Conservation (phyloP, 2,797 vertebrate genomes). For the Monodelphis domestica region DNA sequence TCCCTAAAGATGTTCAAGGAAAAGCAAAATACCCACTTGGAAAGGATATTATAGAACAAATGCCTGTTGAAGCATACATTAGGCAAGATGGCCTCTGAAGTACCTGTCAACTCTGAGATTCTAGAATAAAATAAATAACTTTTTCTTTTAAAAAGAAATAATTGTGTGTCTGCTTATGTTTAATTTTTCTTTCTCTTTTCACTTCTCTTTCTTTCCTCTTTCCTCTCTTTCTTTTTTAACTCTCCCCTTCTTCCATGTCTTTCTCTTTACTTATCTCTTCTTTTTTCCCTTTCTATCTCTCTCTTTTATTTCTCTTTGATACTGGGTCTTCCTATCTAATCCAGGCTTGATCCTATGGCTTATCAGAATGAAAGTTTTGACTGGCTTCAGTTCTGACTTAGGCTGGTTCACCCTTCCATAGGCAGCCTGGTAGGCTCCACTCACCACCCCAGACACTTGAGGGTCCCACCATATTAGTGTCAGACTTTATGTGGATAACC, state of each 20-base stretch:
- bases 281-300: not conserved
- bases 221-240: not conserved
- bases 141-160: not conserved
- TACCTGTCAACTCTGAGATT: slow-evolving; percentile 2
- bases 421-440: too few species aligned
- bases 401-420: not conserved
- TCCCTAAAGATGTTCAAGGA: not conserved
- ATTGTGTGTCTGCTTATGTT: not conserved
- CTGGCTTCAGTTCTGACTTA: not conserved
- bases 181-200: not conserved
- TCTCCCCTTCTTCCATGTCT: not conserved
- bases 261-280: not conserved
- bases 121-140: not conserved
- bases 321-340: not conserved
- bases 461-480: not conserved
- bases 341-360: not conserved
- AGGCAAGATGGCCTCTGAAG: not conserved
- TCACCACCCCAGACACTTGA: not conserved
- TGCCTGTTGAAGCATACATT: not conserved
- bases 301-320: not conserved
- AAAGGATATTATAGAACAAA: not conserved
- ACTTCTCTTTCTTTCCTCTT: not conserved
- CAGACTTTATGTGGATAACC: not conserved
- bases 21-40: not conserved
- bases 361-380: not conserved